Evolutionary conservation across 2,113 vertebrate species (phyloP), one percentile per base, ranked within the genome.

Genomic region (Micromys minutus): DNA sequence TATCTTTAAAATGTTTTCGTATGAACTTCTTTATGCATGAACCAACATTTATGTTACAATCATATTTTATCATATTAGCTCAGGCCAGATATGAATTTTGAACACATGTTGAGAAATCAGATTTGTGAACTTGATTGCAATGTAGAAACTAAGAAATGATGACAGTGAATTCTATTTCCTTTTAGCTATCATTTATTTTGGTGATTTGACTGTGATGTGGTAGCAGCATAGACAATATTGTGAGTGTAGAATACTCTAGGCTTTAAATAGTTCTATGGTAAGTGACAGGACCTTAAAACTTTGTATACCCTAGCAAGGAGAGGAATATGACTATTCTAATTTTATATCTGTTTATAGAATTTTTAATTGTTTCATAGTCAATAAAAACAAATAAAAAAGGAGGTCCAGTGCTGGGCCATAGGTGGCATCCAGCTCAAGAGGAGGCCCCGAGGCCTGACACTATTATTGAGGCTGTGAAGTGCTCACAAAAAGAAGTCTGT

Each of bases 251-350:
- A 65, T 39, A 47, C 11, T 75, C 2, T 24, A 47, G n/a, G 19
- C 42, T 63, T 80, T 0, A 36, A 26, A 5, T 77, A 47, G 72
- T 19, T 50, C 15, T 7, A 13, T 29, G 10, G 9, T 65, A 65
- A 21, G 1, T 74, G 6, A 9, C 81, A 45, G 39, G 2, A 19
- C 9, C 11, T 55, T 55, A n/a, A 29, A 12, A 15, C 0, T 2
- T 21, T 63, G 36, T 36, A 7, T 7, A 16, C 36, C 15, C 12
- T 50, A n/a, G 42, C 1, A n/a, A 16, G 29, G 47, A 81, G 4
- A n/a, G 3, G 3, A 0, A 31, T 17, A 24, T 2, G 4, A 9
- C 11, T 65, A 47, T 1, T 81, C 29, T 31, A 22, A 39, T 39
- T 72, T 74, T 11, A 59, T 22, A 63, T 42, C 36, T 12, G 1